Evolutionary conservation across 2,797 vertebrate genomes (phyloP).

Genomic region (Furcifer pardalis): DNA sequence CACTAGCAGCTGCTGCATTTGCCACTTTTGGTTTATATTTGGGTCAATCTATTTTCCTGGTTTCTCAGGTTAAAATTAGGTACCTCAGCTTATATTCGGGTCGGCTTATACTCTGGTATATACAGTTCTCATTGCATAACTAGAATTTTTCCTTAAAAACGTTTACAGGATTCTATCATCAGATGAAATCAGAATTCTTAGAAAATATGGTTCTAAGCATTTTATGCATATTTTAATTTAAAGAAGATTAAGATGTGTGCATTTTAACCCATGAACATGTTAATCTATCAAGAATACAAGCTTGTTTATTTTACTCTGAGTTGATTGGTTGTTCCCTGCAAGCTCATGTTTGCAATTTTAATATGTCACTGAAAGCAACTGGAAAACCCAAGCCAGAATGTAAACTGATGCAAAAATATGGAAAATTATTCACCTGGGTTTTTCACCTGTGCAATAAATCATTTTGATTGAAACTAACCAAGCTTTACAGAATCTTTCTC

Average conservation of each 20-base stretch:
- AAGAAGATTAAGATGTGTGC: neutral
- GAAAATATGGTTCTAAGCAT: neutral
- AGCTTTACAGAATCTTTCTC: neutral
- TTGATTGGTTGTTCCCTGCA: neutral
- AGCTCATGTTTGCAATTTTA: neutral
- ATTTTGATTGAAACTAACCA: constrained; percentile 6
- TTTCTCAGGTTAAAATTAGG: too few species aligned
- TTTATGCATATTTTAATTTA: constrained; percentile 4
- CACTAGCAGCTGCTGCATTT: too few species aligned
- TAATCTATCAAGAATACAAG: neutral
- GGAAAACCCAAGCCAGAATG: neutral
- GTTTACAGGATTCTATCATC: too few species aligned
- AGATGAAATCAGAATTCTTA: neutral
- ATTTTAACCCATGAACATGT: neutral
- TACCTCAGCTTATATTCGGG: too few species aligned
- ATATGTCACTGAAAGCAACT: neutral
- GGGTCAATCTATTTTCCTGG: too few species aligned
- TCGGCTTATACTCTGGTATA: too few species aligned
- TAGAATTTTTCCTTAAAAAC: neutral
- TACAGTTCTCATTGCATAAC: neutral
- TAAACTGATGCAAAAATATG: neutral
- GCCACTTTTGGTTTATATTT: too few species aligned
- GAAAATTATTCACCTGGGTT: neutral
- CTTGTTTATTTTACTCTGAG: neutral
- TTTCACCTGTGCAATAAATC: constrained; percentile 6